Evolutionary conservation across 2,113 vertebrate species (phyloP), one percentile per base, ranked within the genome.

Genomic region (Orthochromis malagaraziensis): DNA sequence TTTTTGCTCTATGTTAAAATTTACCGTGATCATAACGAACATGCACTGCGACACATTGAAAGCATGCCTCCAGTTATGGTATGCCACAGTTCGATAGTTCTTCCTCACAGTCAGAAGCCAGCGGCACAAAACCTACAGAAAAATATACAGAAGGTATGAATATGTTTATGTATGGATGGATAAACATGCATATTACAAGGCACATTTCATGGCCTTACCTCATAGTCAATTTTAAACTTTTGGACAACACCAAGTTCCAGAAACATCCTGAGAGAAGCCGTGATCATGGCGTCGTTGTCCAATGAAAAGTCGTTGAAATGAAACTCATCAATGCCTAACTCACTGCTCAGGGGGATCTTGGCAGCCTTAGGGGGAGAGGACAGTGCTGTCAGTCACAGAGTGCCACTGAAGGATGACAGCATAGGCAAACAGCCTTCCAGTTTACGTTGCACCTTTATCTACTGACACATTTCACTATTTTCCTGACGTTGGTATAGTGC

Each of bases 31-130:
- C 95, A 97, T 97, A 11, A 91, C 77, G 13, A 97, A 97, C 96
- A 97, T 97, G 94, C 97, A 97, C 91, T 97, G 97, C 2, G 96
- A 96, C 75, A 97, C 97, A 24, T 97, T 97, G 85, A 97, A 97
- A 82, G 96, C 97, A 12, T 97, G 97, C 10, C 96, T 96, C 97
- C 97, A 97, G 94, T 97, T 97, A 79, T 97, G 97, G 88, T 97
- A 97, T 1, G 95, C 96, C 83, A 97, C 97, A 6, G 96, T 96
- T 81, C 96, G 96, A 86, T 97, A 97, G 93, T 97, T 97, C 89
- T 97, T 97, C 91, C 96, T 96, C 87, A 97, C 96, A 17, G 97
- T 97, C 83, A 97, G 92, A 82, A 97, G 93, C 97, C 97, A 97
- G 85, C 96, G 96, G 70, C 96, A 97, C 87, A 97, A 91, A 68